Evolutionary conservation across 2,888 invertebrate species (phyloP), one percentile per base, ranked within the genome.

Genomic region (Patella pellucida): DNA sequence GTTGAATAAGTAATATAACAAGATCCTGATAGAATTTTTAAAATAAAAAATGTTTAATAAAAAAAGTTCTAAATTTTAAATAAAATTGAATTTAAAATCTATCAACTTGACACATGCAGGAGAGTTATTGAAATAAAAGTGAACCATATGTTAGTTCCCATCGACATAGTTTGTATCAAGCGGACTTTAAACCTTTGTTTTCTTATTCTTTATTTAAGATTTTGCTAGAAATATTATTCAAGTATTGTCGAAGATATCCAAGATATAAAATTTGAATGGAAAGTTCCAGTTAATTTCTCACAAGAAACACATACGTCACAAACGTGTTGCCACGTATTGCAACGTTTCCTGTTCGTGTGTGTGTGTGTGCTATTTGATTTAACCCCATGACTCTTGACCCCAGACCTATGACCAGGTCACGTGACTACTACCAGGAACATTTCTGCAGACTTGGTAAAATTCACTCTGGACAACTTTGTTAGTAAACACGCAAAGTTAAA

Each of bases 191-290:
- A 41, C 41, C 41, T 4, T 9, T 0, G 9, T 41, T 41, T 9
- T 41, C 7, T 9, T 41, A 41, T 41, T 41, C 7, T 7, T n/a
- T 73, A 19, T 56, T 51, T 23, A 73, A 72, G n/a, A 73, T 71
- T 67, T 76, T 73, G 14, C 73, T 70, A 15, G 54, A 52, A 54
- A 54, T 31, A 54, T 15, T 3, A 19, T 23, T 12, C 23, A 71
- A 51, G 23, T 9, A 9, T 72, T 15, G 15, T 54, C 5, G 52
- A n/a, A 52, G 19, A 23, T 19, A 16, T 27, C 14, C 52, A 3
- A 27, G 23, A 23, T 15, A 52, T 52, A 16, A 12, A 52, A 14
- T 71, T 51, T 16, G 4, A 52, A 16, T 23, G n/a, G 51, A 16
- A 12, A 16, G 19, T 31, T 12, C 4, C 3, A 27, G 12, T 70